Percentiles rank a stretch among this genome's conserved stretches.
phyloP scores from a whole-genome alignment of 2,797 vertebrate species.

The Heliangelus exortis region DNA sequence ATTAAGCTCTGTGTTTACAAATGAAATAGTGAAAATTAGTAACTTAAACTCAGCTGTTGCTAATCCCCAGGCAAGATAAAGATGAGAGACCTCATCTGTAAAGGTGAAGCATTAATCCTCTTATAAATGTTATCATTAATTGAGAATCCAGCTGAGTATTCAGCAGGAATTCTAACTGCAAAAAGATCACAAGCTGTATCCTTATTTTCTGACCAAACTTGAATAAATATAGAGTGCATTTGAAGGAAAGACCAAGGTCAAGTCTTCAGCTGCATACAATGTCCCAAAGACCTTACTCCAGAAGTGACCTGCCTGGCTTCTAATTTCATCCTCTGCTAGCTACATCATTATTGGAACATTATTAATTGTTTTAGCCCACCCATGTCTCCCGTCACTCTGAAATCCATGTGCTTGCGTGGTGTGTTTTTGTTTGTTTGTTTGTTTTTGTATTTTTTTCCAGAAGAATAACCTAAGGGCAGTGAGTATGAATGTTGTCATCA shows the following conservation, averaged over 20 bases:
- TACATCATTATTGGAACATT: background rate
- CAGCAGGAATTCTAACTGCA: background rate
- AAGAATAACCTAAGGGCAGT: background rate
- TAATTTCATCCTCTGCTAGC: background rate
- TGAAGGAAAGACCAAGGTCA: background rate
- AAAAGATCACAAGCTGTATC: background rate
- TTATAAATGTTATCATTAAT: background rate
- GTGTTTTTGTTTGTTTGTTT: too few relatives aligned
- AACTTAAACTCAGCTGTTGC: background rate
- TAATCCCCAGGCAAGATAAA: background rate
- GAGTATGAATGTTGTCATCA: background rate
- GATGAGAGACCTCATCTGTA: background rate
- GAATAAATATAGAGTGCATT: rapidly evolving
- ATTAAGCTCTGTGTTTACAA: background rate
- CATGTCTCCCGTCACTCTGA: background rate
- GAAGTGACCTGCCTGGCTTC: background rate
- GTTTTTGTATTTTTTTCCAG: background rate
- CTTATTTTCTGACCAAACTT: background rate
- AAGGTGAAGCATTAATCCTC: background rate
- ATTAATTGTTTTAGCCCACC: background rate
- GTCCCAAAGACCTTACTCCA: background rate
- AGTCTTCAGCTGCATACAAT: background rate
- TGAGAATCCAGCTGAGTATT: background rate
- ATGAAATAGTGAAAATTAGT: background rate
- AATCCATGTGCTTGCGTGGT: background rate